Evolutionary conservation across 2,888 invertebrate species (phyloP), one percentile per base, ranked within the genome.

Genomic region (Orgyia antiqua): DNA sequence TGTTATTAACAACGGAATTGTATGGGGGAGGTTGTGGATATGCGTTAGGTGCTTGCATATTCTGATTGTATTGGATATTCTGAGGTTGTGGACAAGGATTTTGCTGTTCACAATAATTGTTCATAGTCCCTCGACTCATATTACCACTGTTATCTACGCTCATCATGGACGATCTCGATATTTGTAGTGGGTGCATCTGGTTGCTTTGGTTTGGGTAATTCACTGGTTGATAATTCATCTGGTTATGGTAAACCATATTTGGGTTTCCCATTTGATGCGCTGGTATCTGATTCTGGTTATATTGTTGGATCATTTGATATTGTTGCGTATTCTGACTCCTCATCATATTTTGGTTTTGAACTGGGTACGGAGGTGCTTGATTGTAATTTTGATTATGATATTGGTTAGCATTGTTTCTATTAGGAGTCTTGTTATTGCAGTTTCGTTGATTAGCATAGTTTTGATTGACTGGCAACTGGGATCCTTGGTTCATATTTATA

Each of bases 131-230:
- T 36, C 83, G 58, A 36, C 61, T 70, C 72, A 80, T 77, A 33
- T 76, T 80, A 0, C 75, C 79, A 33, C 79, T 84, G 45, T 76
- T 84, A 35, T 86, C 84, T 0, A 84, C 83, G 33, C 86, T 86
- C 86, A 86, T 86, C 27, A 79, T 58, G 0, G 86, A 86, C 2
- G 84, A 83, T 35, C 84, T 69, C 0, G 84, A 86, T 72, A 83
- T 74, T 56, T 84, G 84, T 51, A 79, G 48, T 1, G 68, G 73
- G 51, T 83, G 72, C 58, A 79, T 73, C 36, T 76, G 82, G 30
- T 62, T 72, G 24, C 50, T 65, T 51, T 75, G 79, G 39, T 68
- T 73, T 1, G 57, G 52, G 39, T 82, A 83, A 36, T 57, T 75
- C 12, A 65, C 51, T 1, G 59, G 63, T 46, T 76, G 83, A 36